Evolutionary conservation across 1,140 invertebrate genomes (phyloP).

Genomic region (Sitophilus oryzae): DNA sequence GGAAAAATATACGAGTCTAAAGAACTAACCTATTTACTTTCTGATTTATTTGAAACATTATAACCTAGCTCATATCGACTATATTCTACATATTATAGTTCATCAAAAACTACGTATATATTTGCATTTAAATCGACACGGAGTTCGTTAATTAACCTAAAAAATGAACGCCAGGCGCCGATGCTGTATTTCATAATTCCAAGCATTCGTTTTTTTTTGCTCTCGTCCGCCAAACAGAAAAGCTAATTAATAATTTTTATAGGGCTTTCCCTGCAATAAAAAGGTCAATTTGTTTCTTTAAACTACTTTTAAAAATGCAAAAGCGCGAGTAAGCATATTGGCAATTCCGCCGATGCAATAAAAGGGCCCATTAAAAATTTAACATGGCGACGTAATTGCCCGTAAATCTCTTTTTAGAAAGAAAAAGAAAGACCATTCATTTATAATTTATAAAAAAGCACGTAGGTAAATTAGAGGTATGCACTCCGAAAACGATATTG

Average conservation of each 20-base stretch:
- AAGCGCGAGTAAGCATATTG: constrained; percentile 13
- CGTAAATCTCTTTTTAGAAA: constrained; percentile 10
- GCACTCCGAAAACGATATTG: no score
- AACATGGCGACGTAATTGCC: constrained; percentile 15
- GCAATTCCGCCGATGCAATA: constrained; percentile 16
- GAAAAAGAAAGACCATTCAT: constrained; percentile 11
- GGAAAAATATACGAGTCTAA: no score
- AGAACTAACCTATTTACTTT: no score
- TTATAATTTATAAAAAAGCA: constrained; percentile 9
- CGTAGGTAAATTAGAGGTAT: constrained; percentile 2
- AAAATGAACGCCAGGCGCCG: not conserved
- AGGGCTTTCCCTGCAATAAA: constrained; percentile 7
- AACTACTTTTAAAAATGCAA: constrained; percentile 15
- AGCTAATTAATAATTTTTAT: constrained; percentile 13
- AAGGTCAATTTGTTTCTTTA: constrained; percentile 14
- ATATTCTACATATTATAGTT: no score
- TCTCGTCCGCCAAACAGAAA: not conserved
- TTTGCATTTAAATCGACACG: not conserved
- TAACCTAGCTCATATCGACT: no score
- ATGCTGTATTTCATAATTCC: not conserved
- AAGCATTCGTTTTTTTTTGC: not conserved
- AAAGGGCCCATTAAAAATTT: constrained; percentile 16
- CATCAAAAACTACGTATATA: no score
- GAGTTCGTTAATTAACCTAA: not conserved
- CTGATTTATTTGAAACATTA: no score